Evolutionary conservation across 2,113 vertebrate genomes (phyloP).

Genomic region (Thryonomys swinderianus): DNA sequence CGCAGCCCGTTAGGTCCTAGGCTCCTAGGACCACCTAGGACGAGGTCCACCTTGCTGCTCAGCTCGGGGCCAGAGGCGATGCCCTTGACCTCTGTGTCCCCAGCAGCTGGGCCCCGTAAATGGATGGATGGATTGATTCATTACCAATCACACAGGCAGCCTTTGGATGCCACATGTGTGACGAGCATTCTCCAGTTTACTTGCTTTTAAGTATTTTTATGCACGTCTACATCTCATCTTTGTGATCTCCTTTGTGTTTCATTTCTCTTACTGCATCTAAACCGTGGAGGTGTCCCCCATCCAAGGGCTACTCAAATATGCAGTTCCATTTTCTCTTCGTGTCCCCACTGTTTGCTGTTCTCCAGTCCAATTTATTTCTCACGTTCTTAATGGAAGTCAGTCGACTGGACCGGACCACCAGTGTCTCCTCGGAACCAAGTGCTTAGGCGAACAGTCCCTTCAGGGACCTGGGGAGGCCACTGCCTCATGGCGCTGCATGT

Average conservation of each 20-base stretch:
- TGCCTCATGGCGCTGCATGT: not conserved
- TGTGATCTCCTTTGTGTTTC: not conserved
- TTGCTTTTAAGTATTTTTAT: not conserved
- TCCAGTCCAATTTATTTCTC: not conserved
- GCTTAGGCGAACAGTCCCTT: not conserved
- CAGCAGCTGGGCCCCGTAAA: not conserved
- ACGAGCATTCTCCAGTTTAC: not conserved
- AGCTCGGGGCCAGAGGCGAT: not conserved
- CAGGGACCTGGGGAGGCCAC: not conserved
- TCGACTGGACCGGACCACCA: not conserved
- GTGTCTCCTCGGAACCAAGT: not conserved
- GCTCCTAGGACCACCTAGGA: too few species aligned
- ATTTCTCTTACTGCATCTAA: not conserved
- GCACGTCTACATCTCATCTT: not conserved
- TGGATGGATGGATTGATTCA: not conserved
- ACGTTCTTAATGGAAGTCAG: constrained; percentile 37
- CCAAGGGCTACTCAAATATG: not conserved
- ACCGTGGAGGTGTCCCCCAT: not conserved
- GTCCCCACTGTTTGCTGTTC: not conserved
- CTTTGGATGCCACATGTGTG: not conserved
- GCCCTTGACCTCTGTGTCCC: not conserved
- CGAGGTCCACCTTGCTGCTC: not conserved
- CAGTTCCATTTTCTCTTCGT: not conserved
- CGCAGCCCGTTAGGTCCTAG: not conserved
- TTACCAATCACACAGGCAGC: not conserved